Conservation (phyloP, 2,797 vertebrate species). For the Gymnocypris eckloni region DNA sequence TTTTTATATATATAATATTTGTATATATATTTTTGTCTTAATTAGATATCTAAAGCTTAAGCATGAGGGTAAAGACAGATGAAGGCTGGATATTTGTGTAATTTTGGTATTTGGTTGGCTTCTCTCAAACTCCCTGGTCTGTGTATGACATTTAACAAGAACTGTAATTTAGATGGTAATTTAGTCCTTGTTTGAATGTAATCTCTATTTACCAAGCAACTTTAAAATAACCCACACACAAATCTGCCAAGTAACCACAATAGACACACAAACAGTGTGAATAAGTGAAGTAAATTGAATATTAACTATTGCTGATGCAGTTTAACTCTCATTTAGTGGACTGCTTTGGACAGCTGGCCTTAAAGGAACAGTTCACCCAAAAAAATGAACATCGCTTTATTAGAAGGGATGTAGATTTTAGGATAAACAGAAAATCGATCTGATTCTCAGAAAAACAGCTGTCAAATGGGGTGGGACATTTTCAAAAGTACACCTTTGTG, state of each 20-base stretch:
- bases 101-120: neutral
- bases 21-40: neutral
- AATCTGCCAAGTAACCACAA: neutral
- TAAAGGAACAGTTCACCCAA: constrained; percentile 1
- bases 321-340: neutral
- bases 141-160: constrained; percentile 6
- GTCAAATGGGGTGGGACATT: neutral
- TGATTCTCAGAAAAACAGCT: neutral
- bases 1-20: neutral
- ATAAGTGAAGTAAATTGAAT: neutral
- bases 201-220: constrained; percentile 10
- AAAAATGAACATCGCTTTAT: neutral
- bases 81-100: neutral
- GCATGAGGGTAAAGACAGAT: neutral
- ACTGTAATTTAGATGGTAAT: constrained; percentile 1
- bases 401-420: neutral
- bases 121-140: neutral
- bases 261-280: neutral
- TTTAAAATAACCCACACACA: neutral
- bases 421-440: neutral
- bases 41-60: neutral
- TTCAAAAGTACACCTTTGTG: neutral
- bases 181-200: constrained; percentile 7
- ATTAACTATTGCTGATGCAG: neutral
- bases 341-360: neutral